Conservation (phyloP, 2,888 invertebrate genomes). For the Oscheius sp. region DNA sequence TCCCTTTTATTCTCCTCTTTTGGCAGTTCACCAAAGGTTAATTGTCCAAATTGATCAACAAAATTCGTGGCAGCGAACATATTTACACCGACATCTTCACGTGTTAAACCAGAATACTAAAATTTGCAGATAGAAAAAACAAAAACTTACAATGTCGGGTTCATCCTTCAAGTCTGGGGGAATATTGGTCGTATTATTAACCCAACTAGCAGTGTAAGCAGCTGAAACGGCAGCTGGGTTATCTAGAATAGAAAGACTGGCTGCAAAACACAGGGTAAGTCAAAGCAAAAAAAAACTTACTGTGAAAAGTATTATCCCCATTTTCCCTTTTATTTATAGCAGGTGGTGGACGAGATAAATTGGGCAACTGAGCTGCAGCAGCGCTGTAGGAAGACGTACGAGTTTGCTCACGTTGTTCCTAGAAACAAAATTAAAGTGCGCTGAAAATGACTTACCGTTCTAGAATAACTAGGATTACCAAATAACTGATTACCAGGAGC, state of each 20-base stretch:
- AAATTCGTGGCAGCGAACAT: not conserved
- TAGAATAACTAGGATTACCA: not conserved
- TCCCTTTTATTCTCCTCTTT: conserved; percentile 7
- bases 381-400: conserved; percentile 20
- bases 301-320: conserved; percentile 27
- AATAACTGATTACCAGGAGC: conserved; percentile 7
- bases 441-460: not conserved
- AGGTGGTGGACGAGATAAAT: conserved; percentile 31
- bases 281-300: not conserved
- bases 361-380: conserved; percentile 27
- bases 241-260: conserved; percentile 36
- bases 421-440: not conserved
- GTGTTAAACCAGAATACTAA: not conserved
- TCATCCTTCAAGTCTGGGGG: conserved; percentile 61
- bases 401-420: conserved; percentile 5
- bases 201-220: conserved; percentile 64
- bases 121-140: not conserved
- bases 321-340: conserved; percentile 27
- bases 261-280: not conserved
- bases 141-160: conserved; percentile 45
- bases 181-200: conserved; percentile 61
- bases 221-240: conserved; percentile 49
- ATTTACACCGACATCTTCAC: not conserved
- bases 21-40: not conserved
- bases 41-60: not conserved